Base-by-base conservation (phyloP, 1,140 invertebrate species). In the Meteorus sp. region DNA sequence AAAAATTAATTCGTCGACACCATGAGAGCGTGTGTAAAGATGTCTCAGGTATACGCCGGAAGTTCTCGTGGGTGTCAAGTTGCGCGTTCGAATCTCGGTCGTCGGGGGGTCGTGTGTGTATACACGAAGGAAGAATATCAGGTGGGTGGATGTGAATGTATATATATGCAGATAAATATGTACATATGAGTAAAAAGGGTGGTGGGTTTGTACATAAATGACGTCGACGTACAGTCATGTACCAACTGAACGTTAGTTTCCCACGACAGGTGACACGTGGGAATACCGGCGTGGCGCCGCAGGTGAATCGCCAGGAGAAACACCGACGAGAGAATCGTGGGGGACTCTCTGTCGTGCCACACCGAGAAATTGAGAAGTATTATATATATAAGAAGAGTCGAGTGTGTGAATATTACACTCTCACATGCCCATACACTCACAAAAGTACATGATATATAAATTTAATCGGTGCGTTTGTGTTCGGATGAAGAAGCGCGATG, bases 231-330 rank as follows among this genome's bases (percentile, higher is more conserved):
- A n/a, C n/a, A n/a, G n/a, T n/a, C n/a, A n/a, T n/a, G 63, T 22
- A 51, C 64, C 51, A 64, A 57, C 65, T 67, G 64, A 50, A 60
- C 37, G 61, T 66, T n/a, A 68, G 68, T 72, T 74, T 76, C 74
- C 71, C 75, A 77, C 76, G 76, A 77, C 76, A 78, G 76, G 76
- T 79, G 76, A 78, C 76, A 79, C 73, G 72, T 78, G 76, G 74
- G 76, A 76, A 76, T 75, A 72, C 67, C 65, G 56, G 62, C 65
- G 64, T 68, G 70, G 65, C 65, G 67, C 64, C 64, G 65, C 76
- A 76, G 75, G 74, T 76, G 73, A 67, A 77, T 73, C 69, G 59
- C 62, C 33, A 45, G 37, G 60, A 67, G 69, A 68, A 45, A 22
- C 27, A 22, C n/a, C 22, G 31, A 37, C 27, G 25, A 51, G 47